Evolutionary conservation across 2,888 invertebrate species (phyloP).

Genomic region (Leucoma salicis): DNA sequence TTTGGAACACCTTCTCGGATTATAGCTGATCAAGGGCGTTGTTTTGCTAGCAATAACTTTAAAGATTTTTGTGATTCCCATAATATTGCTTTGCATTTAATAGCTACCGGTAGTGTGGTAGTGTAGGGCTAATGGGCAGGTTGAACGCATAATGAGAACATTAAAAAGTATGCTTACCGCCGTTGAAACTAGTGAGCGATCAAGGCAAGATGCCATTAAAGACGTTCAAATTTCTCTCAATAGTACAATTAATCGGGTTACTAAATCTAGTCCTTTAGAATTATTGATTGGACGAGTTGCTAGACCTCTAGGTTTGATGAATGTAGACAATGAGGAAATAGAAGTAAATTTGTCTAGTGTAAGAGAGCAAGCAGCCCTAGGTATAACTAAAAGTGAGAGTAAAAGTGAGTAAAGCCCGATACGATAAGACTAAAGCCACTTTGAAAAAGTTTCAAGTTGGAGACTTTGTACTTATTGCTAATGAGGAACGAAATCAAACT

Average conservation of each 20-base stretch:
- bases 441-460: background rate
- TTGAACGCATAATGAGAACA: background rate
- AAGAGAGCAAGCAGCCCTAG: slow-evolving; percentile 2
- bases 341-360: slow-evolving; percentile 8
- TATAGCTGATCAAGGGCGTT: slow-evolving; percentile 13
- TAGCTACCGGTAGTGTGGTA: slow-evolving; percentile 14
- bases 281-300: slow-evolving; percentile 30
- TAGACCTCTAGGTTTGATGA: slow-evolving; percentile 17
- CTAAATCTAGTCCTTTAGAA: slow-evolving; percentile 34
- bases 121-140: slow-evolving; percentile 8
- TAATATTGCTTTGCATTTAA: slow-evolving; percentile 16
- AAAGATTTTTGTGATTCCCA: slow-evolving; percentile 15
- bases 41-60: slow-evolving; percentile 20
- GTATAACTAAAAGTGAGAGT: too few relatives aligned
- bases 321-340: slow-evolving; percentile 4
- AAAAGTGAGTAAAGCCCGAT: background rate
- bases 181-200: slow-evolving; percentile 22
- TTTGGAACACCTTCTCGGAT: background rate
- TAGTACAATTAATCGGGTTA: slow-evolving; percentile 27
- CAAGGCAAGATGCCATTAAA: slow-evolving; percentile 34
- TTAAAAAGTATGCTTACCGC: slow-evolving; percentile 26
- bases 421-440: background rate
- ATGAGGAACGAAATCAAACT: slow-evolving; percentile 8
- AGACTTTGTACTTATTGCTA: background rate
- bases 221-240: slow-evolving; percentile 38